Conservation (phyloP, 2,797 vertebrate genomes). For the Ibycter americanus region DNA sequence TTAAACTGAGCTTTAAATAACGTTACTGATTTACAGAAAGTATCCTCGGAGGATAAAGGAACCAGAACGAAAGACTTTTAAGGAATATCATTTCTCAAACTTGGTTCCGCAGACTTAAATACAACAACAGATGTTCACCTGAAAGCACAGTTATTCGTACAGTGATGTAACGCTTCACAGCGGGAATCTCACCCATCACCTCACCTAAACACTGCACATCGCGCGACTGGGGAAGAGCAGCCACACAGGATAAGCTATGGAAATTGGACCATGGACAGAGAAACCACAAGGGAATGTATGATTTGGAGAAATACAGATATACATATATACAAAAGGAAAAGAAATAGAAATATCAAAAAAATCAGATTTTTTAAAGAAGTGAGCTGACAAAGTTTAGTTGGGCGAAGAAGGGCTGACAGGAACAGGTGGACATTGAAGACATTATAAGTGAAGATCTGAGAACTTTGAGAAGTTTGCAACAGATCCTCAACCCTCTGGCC, state of each 20-base stretch:
- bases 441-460: not conserved
- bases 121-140: not conserved
- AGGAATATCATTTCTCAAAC: not conserved
- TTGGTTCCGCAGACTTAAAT: not conserved
- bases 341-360: not conserved
- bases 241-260: not conserved
- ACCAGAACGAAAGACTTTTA: not conserved
- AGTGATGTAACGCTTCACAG: not conserved
- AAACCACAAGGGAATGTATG: not conserved
- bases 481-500: not conserved
- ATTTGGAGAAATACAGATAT: not conserved
- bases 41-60: not conserved
- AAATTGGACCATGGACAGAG: not conserved
- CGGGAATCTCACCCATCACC: not conserved
- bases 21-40: not conserved
- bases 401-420: not conserved
- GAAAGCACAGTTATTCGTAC: not conserved
- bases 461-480: not conserved
- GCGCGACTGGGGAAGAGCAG: not conserved
- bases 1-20: not conserved
- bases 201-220: not conserved
- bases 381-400: not conserved
- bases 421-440: not conserved
- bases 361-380: not conserved
- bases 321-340: not conserved